Conservation (phyloP, 2,888 invertebrate species). For the Tricholauxania praeusta region DNA sequence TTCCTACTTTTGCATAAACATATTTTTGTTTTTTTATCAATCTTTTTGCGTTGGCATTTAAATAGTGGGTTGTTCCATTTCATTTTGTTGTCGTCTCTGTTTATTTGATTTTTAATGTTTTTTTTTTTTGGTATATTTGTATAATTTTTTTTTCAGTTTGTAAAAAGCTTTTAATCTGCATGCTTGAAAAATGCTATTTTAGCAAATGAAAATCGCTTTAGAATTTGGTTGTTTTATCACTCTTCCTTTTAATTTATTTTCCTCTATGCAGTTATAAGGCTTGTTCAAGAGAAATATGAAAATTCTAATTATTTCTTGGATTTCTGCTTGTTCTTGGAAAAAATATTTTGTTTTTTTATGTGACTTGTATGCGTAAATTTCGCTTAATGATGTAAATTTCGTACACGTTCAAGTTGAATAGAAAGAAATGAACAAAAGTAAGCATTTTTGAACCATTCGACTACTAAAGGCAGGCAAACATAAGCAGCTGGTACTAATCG, state of each 20-base stretch:
- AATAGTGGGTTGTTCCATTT: not conserved
- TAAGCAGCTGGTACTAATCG: no score
- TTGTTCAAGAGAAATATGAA: conserved; percentile 11
- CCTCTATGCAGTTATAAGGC: conserved; percentile 16
- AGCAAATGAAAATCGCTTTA: conserved; percentile 8
- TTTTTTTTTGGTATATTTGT: not conserved
- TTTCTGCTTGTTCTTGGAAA: conserved; percentile 3
- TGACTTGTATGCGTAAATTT: no score
- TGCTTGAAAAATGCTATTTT: conserved; percentile 6
- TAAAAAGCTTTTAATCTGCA: conserved; percentile 6
- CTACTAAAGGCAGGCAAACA: no score
- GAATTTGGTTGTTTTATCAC: not conserved
- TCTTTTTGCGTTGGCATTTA: conserved; percentile 8
- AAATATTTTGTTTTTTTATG: not conserved
- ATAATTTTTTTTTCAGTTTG: not conserved
- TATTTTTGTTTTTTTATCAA: not conserved
- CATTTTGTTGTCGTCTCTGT: conserved; percentile 9
- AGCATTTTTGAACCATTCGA: no score
- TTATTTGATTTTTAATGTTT: not conserved
- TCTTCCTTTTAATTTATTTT: conserved; percentile 10
- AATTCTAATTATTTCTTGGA: not conserved
- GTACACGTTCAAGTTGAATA: no score
- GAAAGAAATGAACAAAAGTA: no score
- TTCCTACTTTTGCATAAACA: not conserved
- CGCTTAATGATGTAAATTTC: no score